phyloP scores from a whole-genome alignment of 1,140 invertebrate genomes.

The Lepidurus apus region DNA sequence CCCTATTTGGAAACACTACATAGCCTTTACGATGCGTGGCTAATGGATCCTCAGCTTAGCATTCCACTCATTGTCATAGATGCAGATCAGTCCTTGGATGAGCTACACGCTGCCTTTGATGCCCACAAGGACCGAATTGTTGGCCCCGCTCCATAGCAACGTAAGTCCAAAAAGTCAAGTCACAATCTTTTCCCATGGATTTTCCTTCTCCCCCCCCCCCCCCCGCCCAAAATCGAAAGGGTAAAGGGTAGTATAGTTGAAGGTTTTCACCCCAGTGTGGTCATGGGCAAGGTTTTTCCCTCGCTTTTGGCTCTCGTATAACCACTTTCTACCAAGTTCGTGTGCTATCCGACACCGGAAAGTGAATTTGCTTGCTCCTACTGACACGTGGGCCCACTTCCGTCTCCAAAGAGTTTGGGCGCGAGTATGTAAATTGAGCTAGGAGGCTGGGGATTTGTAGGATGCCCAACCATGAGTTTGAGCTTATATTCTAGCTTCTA shows the following conservation, averaged over 20 bases:
- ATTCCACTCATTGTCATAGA: slow-evolving; percentile 23
- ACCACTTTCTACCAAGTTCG: background rate
- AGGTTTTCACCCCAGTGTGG: background rate
- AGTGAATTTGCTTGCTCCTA: background rate
- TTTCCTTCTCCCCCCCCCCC: background rate
- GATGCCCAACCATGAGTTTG: background rate
- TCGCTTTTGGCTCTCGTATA: background rate
- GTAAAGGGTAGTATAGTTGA: background rate
- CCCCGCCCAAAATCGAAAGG: background rate
- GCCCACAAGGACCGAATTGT: background rate
- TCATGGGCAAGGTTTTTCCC: background rate
- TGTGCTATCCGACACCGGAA: slow-evolving; percentile 9
- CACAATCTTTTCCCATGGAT: background rate
- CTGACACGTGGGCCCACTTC: background rate
- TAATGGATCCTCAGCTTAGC: slow-evolving; percentile 13
- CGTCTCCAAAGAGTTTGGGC: background rate
- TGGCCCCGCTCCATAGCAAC: background rate
- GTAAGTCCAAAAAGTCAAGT: background rate
- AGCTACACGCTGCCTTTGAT: background rate
- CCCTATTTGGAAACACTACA: slow-evolving; percentile 49
- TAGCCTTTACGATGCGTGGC: slow-evolving; percentile 48
- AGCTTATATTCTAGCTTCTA: background rate
- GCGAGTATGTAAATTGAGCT: background rate
- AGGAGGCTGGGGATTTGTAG: background rate
- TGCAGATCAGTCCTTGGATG: slow-evolving; percentile 3